Base-by-base conservation (phyloP, 2,797 vertebrate species). In the Austrolebias charrua region DNA sequence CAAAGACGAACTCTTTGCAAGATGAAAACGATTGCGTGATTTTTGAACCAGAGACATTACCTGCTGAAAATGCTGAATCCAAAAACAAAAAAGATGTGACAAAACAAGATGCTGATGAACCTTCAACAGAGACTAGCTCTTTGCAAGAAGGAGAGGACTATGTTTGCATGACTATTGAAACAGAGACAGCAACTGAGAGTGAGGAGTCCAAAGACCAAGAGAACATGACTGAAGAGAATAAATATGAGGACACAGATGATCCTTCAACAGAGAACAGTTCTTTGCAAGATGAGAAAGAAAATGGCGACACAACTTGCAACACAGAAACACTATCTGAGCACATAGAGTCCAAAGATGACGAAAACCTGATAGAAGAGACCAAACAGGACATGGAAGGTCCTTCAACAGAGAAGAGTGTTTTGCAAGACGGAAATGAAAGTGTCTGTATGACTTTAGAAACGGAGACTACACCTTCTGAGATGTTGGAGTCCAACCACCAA, bases 71-170 rank as follows among this genome's bases (percentile, higher is more conserved):
- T 29, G 59, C 63, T 6, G 56, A 56, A 20, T 63, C 58, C 11
- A 19, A 67, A 48, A 76, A 83, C 47, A 20, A 88, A 81, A 38
- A 61, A 52, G 60, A 71, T 33, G 29, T 60, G 52, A 67, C 53
- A 71, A 60, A 92, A 84, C 69, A 78, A 83, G 84, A 42, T 87
- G 82, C 58, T 79, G 91, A 2, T 38, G 78, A 66, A 18, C 20
- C 67, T 24, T 28, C 51, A 40, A 11, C 38, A 40, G 38, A 40
- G 12, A 38, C 1, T 8, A 40, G 38, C 38, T 40, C 38, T 40
- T 40, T 13, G 38, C 38, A 40, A 40, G 38, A 40, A 12, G 35
- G 35, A 9, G 10, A 38, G 10, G 35, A 38, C 10, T 8, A 38
- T 38, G 10, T 38, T 9, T 38, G 35, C 35, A 38, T 38, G 10